Percentiles rank a stretch among this genome's conserved stretches.
phyloP scores from a whole-genome alignment of 2,888 invertebrate genomes.

The Caenorhabditis panamensis region DNA sequence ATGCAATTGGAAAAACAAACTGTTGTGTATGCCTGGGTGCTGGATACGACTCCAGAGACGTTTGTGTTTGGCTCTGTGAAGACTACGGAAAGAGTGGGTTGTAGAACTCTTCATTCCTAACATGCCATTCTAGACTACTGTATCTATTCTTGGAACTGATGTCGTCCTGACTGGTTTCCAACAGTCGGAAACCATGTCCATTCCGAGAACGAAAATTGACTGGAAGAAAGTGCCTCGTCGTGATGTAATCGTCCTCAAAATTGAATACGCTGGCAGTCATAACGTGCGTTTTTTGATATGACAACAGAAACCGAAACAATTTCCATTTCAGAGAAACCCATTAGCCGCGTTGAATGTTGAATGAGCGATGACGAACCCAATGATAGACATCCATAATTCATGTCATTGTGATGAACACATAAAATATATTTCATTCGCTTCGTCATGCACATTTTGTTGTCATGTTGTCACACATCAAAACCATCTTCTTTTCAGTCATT shows the following conservation, averaged over 20 bases:
- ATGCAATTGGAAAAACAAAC: conserved; percentile 66
- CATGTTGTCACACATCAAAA: too few species aligned
- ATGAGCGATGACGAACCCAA: conserved; percentile 31
- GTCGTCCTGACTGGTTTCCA: conserved; percentile 46
- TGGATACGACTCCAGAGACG: conserved; percentile 63
- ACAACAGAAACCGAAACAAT: background rate
- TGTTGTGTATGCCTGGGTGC: conserved; percentile 78
- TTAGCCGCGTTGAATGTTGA: too few species aligned
- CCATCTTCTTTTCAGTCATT: too few species aligned
- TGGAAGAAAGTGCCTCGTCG: conserved; percentile 69
- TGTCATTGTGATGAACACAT: conserved; percentile 33
- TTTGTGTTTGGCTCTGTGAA: conserved; percentile 69
- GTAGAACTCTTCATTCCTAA: background rate
- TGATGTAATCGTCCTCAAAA: conserved; percentile 77
- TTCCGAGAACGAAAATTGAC: conserved; percentile 35
- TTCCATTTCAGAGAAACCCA: conserved; percentile 46
- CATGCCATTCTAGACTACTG: conserved; percentile 67
- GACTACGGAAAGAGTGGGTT: conserved; percentile 67
- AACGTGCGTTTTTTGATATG: conserved; percentile 18
- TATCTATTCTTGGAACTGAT: conserved; percentile 71
- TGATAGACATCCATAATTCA: conserved; percentile 46
- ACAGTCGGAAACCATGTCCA: conserved; percentile 13
- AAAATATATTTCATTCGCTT: conserved; percentile 42
- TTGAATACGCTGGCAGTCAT: conserved; percentile 72
- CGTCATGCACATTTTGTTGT: conserved; percentile 10